Evolutionary conservation across 1,140 invertebrate species (phyloP), one percentile per base, ranked within the genome.

Genomic region (Schlechtendalia chinensis): DNA sequence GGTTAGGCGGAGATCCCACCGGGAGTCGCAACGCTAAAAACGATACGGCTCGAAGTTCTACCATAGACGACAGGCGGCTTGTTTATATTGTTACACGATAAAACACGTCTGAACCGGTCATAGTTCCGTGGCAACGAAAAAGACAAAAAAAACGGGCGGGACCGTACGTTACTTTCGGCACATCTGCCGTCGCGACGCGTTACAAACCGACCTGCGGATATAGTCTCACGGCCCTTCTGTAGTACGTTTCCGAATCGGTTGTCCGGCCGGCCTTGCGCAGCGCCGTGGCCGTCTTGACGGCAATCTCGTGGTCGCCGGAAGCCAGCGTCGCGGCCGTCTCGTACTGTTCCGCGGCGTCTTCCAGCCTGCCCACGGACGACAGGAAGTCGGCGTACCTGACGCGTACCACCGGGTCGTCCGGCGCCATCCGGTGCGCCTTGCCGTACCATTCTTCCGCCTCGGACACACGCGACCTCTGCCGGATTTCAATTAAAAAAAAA

Each of bases 381-480:
- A 97, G 88, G 86, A 96, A 96, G 88, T 88, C 87, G 94, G 94
- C 94, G 85, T 94, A 95, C 86, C 95, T 93, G 85, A 94, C 91
- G 85, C 93, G 91, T n/a, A 94, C 93, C 82, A 90, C 90, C 0
- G 93, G 90, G 85, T 97, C 94, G 63, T 91, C 88, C 3, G 95
- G 93, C 53, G 94, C 93, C 81, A 97, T 87, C 81, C 89, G 88
- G 82, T 94, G 88, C 3, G 95, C 96, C 84, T 92, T 92, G 83
- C 92, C 88, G 85, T 96, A 96, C 94, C 94, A 96, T 84, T 91
- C 89, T 86, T 96, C 95, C 4, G 96, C 95, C 86, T 96, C 94
- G 53, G 89, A 85, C 50, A 91, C 86, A 82, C 94, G 89, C 83
- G 93, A 94, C 84, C 93, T 90, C 91, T 95, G 89, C 79, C 89